These are phyloP conservation scores for Pachyuromys duprasi DNA, from an alignment of 2,797 vertebrate species.

Conservation along the genomic window DNA sequence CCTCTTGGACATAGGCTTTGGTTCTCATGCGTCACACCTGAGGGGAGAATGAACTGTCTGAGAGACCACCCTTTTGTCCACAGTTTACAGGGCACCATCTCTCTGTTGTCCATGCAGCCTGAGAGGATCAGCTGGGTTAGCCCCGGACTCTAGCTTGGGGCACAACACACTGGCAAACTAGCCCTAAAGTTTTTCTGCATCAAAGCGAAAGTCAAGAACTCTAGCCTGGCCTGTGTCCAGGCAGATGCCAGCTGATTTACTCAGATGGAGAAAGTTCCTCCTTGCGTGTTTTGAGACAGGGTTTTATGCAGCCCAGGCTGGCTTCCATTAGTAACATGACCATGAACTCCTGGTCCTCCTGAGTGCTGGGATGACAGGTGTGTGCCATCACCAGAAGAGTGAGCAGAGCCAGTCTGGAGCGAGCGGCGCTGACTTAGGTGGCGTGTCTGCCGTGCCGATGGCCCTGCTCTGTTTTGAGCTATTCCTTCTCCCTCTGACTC, in stretches of 20 bases:
- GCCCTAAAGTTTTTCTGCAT: slow-evolving; percentile 12
- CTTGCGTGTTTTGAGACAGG: not conserved
- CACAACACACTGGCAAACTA: not conserved
- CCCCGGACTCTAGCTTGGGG: not conserved
- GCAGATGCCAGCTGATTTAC: not conserved
- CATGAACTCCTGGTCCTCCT: not conserved
- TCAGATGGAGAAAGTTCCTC: not conserved
- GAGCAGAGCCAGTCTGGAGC: not conserved
- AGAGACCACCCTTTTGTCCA: not conserved
- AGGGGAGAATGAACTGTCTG: not conserved
- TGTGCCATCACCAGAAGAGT: not conserved
- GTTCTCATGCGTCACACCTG: not conserved
- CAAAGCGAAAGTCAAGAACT: not conserved
- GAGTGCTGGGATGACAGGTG: not conserved
- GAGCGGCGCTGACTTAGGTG: not conserved
- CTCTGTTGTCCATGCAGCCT: not conserved
- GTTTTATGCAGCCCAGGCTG: not conserved
- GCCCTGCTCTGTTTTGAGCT: not conserved
- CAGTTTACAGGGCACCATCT: too few relatives aligned
- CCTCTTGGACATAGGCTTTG: not conserved
- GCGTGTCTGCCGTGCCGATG: not conserved
- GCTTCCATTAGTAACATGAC: not conserved
- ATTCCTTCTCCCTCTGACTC: not conserved
- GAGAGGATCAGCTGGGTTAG: not conserved
- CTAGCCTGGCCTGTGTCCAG: not conserved